Evolutionary conservation across 2,113 vertebrate genomes (phyloP).

Genomic region (Myrmecobius fasciatus): DNA sequence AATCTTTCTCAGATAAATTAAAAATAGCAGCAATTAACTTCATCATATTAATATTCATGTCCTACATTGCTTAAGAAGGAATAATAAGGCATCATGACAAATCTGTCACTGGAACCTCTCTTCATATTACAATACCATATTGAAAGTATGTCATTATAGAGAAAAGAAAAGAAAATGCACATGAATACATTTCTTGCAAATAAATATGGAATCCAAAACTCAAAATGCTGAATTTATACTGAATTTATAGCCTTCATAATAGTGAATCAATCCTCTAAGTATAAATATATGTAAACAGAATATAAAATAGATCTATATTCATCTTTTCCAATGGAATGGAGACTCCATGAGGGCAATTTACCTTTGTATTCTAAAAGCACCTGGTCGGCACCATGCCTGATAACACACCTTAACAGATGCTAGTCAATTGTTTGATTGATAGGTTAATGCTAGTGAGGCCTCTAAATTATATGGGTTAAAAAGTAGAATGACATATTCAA

Average conservation of each 20-base stretch:
- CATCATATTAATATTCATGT: slow-evolving; percentile 86
- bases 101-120: slow-evolving; percentile 79
- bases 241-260: background rate
- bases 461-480: background rate
- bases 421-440: background rate
- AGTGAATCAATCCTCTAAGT: background rate
- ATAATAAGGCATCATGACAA: slow-evolving; percentile 83
- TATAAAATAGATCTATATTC: background rate
- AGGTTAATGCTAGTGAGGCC: background rate
- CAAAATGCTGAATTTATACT: too few relatives aligned
- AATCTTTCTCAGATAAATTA: slow-evolving; percentile 86
- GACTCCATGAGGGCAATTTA: background rate
- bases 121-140: slow-evolving; percentile 70
- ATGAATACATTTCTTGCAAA: slow-evolving; percentile 61
- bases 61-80: slow-evolving; percentile 80
- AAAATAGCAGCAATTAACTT: slow-evolving; percentile 90
- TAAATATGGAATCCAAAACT: slow-evolving; percentile 28
- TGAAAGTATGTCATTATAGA: slow-evolving; percentile 70
- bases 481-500: background rate
- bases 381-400: too few relatives aligned
- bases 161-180: slow-evolving; percentile 25
- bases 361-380: background rate
- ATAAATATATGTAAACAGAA: too few relatives aligned
- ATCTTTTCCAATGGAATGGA: background rate
- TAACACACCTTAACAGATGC: background rate